Percentiles rank a stretch among this genome's conserved stretches.
These are phyloP conservation scores for Xyliphius kryptos DNA, from an alignment of 2,113 vertebrate genomes.

Conservation along the genomic window DNA sequence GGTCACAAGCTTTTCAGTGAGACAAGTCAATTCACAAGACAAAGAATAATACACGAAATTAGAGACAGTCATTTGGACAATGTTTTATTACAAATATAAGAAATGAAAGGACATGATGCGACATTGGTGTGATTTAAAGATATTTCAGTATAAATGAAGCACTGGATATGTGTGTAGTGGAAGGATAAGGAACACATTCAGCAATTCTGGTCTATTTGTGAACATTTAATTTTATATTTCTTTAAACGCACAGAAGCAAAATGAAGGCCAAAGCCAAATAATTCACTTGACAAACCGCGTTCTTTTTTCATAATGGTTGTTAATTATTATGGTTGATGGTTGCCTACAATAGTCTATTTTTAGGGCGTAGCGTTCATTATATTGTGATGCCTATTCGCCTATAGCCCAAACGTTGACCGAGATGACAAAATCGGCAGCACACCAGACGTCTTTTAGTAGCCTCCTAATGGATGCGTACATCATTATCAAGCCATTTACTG, in stretches of 20 bases:
- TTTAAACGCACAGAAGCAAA: not conserved
- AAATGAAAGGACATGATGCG: not conserved
- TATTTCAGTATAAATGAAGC: not conserved
- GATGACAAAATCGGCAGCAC: conserved; percentile 2
- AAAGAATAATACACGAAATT: conserved; percentile 1
- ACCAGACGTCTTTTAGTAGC: not conserved
- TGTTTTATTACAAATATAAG: conserved; percentile 5
- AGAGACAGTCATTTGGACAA: not conserved
- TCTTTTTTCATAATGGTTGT: not conserved
- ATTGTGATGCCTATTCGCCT: not conserved
- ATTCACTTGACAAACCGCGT: not conserved
- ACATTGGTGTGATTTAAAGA: not conserved
- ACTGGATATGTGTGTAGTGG: not conserved
- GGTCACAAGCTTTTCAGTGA: conserved; percentile 9
- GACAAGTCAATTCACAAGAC: not conserved
- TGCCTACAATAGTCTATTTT: not conserved
- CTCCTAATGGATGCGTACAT: not conserved
- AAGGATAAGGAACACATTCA: not conserved
- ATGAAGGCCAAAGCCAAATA: not conserved
- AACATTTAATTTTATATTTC: not conserved
- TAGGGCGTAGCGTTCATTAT: not conserved
- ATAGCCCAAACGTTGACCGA: not conserved
- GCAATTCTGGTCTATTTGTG: not conserved
- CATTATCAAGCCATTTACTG: conserved; percentile 13
- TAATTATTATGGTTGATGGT: not conserved